Percentiles rank a stretch among this genome's conserved stretches.
phyloP scores from a whole-genome alignment of 2,113 vertebrate genomes.

The Lipophrys pholis region DNA sequence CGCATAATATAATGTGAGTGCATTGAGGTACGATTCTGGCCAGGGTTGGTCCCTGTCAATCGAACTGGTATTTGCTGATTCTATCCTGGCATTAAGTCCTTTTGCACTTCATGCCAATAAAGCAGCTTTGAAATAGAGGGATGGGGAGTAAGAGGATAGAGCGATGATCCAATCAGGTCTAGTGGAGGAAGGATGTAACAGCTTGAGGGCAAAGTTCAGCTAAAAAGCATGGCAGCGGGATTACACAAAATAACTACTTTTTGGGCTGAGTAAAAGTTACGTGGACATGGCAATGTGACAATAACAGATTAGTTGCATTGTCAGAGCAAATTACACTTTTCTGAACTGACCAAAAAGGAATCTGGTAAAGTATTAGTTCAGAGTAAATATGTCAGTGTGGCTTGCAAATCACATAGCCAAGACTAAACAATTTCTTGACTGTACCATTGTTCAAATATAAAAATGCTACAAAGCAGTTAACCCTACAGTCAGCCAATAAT shows the following conservation, averaged over 20 bases:
- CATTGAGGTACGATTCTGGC: not conserved
- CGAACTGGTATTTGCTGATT: slow-evolving; percentile 34
- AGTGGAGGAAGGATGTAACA: slow-evolving; percentile 51
- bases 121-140: slow-evolving; percentile 56
- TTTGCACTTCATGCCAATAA: slow-evolving; percentile 62
- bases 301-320: slow-evolving; percentile 15
- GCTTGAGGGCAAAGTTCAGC: slow-evolving; percentile 45
- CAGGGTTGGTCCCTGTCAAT: not conserved
- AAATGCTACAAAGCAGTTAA: slow-evolving; percentile 24
- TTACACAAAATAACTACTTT: slow-evolving; percentile 35
- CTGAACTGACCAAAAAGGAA: not conserved
- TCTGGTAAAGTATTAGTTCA: slow-evolving; percentile 8
- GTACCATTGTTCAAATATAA: slow-evolving; percentile 19
- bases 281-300: slow-evolving; percentile 2
- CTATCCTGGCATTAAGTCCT: slow-evolving; percentile 30
- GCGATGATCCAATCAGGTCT: slow-evolving; percentile 66
- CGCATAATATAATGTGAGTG: not conserved
- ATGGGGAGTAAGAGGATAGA: slow-evolving; percentile 64
- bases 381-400: slow-evolving; percentile 29
- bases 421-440: slow-evolving; percentile 38
- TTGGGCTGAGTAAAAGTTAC: slow-evolving; percentile 23
- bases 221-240: slow-evolving; percentile 52
- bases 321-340: not conserved
- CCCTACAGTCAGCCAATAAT: slow-evolving; percentile 35
- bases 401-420: slow-evolving; percentile 28